Conservation (phyloP, 1,140 invertebrate species). For the Manduca sexta region DNA sequence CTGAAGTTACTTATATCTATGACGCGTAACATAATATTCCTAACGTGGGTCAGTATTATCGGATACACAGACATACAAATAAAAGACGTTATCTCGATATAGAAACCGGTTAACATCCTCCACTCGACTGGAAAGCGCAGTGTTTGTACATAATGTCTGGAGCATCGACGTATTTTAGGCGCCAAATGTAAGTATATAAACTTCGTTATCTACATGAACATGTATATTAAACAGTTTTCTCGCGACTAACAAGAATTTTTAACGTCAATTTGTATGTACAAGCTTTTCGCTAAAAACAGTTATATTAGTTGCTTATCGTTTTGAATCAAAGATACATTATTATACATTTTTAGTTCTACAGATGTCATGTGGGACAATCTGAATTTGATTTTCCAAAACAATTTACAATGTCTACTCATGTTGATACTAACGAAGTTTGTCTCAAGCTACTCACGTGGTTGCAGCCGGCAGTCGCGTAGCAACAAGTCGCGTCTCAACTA, state of each 20-base stretch:
- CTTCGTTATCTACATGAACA: too few relatives aligned
- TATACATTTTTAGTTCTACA: too few relatives aligned
- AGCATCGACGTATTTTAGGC: conserved; percentile 1
- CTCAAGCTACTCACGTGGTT: conserved; percentile 25
- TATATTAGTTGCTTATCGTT: too few relatives aligned
- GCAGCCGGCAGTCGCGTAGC: conserved; percentile 16
- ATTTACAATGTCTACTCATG: neutral
- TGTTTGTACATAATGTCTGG: neutral
- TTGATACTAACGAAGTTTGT: neutral
- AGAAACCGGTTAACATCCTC: neutral
- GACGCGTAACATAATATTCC: neutral
- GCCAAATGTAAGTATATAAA: too few relatives aligned
- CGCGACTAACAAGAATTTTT: too few relatives aligned
- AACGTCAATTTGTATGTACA: too few relatives aligned
- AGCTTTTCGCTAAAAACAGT: too few relatives aligned
- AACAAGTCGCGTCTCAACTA: conserved; percentile 31
- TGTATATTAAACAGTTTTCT: too few relatives aligned
- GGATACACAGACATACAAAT: neutral
- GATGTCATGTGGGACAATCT: too few relatives aligned
- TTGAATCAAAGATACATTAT: too few relatives aligned
- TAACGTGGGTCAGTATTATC: neutral
- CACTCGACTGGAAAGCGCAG: neutral
- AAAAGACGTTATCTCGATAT: neutral
- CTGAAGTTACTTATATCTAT: too few relatives aligned
- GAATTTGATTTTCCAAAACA: too few relatives aligned